Percentiles rank a stretch among this genome's conserved stretches.
Conservation (phyloP, 64 coral and sea anemone species). For the Montipora capricornis region DNA sequence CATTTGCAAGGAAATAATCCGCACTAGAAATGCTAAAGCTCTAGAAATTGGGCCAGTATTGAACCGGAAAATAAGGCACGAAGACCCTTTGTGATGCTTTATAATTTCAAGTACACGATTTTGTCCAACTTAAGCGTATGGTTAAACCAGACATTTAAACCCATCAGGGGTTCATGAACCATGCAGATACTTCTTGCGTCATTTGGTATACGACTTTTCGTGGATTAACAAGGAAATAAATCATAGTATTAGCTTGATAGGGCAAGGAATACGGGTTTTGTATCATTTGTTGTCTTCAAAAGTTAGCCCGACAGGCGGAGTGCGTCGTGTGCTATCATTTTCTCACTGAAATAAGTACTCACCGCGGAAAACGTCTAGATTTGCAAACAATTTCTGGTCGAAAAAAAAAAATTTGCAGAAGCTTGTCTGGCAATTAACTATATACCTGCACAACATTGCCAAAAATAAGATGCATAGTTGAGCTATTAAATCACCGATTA, state of each 20-base stretch:
- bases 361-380: too few species aligned
- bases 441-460: not conserved
- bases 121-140: not conserved
- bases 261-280: too few species aligned
- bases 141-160: slow-evolving; percentile 2
- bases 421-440: not conserved
- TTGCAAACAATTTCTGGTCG: not conserved
- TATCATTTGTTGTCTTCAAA: too few species aligned
- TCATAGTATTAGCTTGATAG: not conserved
- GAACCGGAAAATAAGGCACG: slow-evolving; percentile 47
- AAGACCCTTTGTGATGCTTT: slow-evolving; percentile 18
- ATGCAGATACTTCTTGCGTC: not conserved
- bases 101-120: slow-evolving; percentile 26
- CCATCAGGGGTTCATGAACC: not conserved
- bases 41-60: slow-evolving; percentile 14
- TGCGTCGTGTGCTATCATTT: too few species aligned
- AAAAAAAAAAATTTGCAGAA: not conserved
- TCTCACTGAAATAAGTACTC: too few species aligned
- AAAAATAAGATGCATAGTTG: not conserved
- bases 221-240: slow-evolving; percentile 22
- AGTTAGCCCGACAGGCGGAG: too few species aligned
- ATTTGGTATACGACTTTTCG: not conserved
- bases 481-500: not conserved
- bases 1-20: not conserved
- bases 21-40: not conserved